These are phyloP conservation scores for Gallinago solitaria DNA, from an alignment of 2,797 vertebrate species.

Conservation along the genomic window DNA sequence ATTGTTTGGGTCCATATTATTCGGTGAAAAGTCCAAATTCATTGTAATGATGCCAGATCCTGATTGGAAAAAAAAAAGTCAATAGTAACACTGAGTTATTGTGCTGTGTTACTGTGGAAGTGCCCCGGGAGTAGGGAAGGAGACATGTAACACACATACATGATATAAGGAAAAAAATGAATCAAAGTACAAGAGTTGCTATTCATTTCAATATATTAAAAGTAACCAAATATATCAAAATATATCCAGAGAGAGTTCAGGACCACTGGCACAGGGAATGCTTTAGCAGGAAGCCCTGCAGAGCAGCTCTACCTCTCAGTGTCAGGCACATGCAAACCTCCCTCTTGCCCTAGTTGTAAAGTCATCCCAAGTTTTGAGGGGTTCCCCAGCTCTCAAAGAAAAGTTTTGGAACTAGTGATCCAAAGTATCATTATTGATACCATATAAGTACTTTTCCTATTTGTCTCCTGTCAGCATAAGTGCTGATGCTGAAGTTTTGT, in stretches of 20 bases:
- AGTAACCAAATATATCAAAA: too few relatives aligned
- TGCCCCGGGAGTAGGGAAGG: not conserved
- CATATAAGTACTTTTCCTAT: not conserved
- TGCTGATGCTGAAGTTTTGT: not conserved
- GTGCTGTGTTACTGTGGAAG: not conserved
- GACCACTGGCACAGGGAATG: not conserved
- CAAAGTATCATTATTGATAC: not conserved
- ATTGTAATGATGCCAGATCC: not conserved
- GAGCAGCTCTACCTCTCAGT: not conserved
- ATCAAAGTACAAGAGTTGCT: not conserved
- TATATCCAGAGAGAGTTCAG: not conserved
- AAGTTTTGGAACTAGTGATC: not conserved
- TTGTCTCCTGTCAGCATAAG: not conserved
- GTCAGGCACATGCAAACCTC: not conserved
- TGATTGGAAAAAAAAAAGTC: not conserved
- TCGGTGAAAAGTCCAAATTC: not conserved
- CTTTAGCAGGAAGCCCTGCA: not conserved
- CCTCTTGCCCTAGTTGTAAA: not conserved
- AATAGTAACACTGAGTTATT: not conserved
- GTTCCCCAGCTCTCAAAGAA: not conserved
- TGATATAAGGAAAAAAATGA: not conserved
- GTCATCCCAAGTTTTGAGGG: not conserved
- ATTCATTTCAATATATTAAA: not conserved
- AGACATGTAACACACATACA: rapidly evolving
- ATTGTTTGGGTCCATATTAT: rapidly evolving